A percentile compares a stretch with the other conserved stretches of the same genome.
Evolutionary conservation across 2,888 invertebrate genomes (phyloP).

Genomic region (Apantesis nais): DNA sequence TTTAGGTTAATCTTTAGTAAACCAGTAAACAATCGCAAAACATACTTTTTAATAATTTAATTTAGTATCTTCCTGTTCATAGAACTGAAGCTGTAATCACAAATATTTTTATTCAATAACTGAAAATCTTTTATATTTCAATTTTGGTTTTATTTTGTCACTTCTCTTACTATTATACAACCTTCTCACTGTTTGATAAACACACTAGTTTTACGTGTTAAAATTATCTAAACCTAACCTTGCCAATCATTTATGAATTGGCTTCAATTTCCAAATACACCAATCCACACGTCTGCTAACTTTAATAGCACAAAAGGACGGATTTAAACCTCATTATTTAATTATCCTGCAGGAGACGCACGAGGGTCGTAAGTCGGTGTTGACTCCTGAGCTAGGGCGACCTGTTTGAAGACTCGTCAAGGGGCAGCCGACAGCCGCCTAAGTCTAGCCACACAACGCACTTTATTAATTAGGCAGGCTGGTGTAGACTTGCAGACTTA

Average conservation of each 20-base stretch:
- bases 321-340: constrained; percentile 76
- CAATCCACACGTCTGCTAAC: constrained; percentile 42
- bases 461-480: constrained; percentile 75
- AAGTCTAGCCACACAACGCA: constrained; percentile 61
- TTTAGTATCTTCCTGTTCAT: too few relatives aligned
- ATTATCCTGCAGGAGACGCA: constrained; percentile 72
- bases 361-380: constrained; percentile 64
- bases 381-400: constrained; percentile 59
- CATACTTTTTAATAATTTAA: too few relatives aligned
- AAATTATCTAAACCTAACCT: not conserved
- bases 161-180: not conserved
- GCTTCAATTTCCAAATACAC: constrained; percentile 21
- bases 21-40: too few relatives aligned
- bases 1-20: too few relatives aligned
- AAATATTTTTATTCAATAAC: too few relatives aligned
- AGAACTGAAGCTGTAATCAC: too few relatives aligned
- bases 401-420: constrained; percentile 69
- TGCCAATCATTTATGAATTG: not conserved
- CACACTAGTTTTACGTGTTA: not conserved
- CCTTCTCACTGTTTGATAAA: not conserved
- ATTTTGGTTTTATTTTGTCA: too few relatives aligned
- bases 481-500: constrained; percentile 16
- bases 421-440: constrained; percentile 60
- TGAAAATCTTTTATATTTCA: too few relatives aligned
- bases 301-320: constrained; percentile 54